Conservation (phyloP, 30 jellyfish, hydroid and myxozoan genomes). For the Nemopilema nomurai region DNA sequence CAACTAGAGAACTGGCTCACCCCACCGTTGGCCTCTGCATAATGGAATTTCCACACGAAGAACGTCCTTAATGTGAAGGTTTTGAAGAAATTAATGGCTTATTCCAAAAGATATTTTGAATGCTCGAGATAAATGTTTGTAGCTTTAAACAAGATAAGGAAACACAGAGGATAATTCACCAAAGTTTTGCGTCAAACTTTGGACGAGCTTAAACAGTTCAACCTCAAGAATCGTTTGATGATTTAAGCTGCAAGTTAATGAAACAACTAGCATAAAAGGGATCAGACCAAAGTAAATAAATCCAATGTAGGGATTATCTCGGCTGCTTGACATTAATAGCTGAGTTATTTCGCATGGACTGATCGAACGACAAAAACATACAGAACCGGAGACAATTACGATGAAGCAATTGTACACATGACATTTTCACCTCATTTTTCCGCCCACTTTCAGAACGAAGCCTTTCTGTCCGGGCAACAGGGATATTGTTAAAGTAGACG, state of each 20-base stretch:
- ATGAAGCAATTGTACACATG: not conserved
- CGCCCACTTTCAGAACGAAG: not conserved
- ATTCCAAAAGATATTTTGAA: slow-evolving; percentile 18
- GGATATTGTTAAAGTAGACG: not conserved
- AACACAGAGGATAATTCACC: slow-evolving; percentile 19
- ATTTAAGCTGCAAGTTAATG: slow-evolving; percentile 6
- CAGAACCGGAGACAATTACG: not conserved
- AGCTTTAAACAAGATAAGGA: slow-evolving; percentile 37
- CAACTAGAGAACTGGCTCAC: too few relatives aligned
- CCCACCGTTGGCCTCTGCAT: not conserved
- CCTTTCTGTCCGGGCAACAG: not conserved
- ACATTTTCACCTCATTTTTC: not conserved
- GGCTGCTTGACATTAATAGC: not conserved
- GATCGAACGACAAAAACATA: not conserved
- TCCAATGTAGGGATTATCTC: slow-evolving; percentile 13
- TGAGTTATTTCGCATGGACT: not conserved
- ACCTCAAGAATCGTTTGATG: not conserved
- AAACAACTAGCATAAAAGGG: slow-evolving; percentile 7
- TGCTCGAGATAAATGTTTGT: slow-evolving; percentile 24
- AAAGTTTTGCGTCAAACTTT: not conserved
- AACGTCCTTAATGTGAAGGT: not conserved
- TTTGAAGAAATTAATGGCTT: slow-evolving; percentile 20
- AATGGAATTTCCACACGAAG: not conserved
- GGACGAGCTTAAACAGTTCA: not conserved
- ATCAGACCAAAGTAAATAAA: slow-evolving; percentile 1